Evolutionary conservation across 1,140 invertebrate genomes (phyloP).

Genomic region (Drosophila ananassae): DNA sequence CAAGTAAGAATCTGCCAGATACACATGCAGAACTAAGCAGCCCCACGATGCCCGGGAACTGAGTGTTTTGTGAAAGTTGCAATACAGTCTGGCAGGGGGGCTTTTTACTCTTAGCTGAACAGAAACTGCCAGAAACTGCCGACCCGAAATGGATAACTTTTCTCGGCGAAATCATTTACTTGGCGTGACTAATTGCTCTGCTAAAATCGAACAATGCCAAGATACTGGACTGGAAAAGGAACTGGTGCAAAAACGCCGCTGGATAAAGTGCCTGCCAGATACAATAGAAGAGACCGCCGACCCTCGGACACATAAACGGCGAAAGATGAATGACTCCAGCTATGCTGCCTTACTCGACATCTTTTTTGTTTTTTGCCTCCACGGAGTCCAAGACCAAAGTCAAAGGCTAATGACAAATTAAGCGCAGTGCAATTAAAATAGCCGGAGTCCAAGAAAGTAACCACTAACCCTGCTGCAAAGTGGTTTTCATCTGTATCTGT

Average conservation of each 20-base stretch:
- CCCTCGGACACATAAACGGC: conserved; percentile 52
- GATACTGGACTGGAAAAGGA: conserved; percentile 16
- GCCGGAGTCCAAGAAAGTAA: conserved; percentile 33
- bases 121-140: conserved; percentile 39
- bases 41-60: conserved; percentile 4
- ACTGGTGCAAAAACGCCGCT: conserved; percentile 23
- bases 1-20: conserved; percentile 72
- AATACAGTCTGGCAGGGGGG: conserved; percentile 18
- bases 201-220: conserved; percentile 68
- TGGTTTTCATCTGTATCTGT: conserved; percentile 25
- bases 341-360: conserved; percentile 12
- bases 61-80: conserved; percentile 20
- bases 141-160: conserved; percentile 30
- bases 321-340: conserved; percentile 66
- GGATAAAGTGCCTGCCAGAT: conserved; percentile 46
- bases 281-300: conserved; percentile 18
- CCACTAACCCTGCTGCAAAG: conserved; percentile 19
- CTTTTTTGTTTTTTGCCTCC: neutral
- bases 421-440: conserved; percentile 72
- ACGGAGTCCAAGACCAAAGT: conserved; percentile 48
- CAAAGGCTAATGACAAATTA: conserved; percentile 82
- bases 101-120: conserved; percentile 15
- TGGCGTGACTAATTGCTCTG: conserved; percentile 76
- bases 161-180: conserved; percentile 64
- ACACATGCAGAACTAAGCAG: conserved; percentile 64